phyloP scores from a whole-genome alignment of 2,797 vertebrate genomes.

The Brachyrhaphis roseni region DNA sequence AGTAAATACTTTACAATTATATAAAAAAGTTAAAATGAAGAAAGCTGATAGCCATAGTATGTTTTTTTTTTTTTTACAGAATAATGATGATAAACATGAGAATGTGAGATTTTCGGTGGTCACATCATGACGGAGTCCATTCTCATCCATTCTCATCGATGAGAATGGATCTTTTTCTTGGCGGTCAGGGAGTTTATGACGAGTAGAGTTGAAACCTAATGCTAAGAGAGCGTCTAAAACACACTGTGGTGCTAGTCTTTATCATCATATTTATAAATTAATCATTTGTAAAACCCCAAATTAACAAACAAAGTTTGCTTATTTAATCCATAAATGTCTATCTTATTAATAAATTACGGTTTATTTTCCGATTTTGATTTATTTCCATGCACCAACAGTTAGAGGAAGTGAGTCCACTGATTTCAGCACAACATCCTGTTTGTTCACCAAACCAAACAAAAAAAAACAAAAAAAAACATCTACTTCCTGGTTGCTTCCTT shows the following conservation, averaged over 20 bases:
- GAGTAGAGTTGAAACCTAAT: not conserved
- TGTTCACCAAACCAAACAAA: not conserved
- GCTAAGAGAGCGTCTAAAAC: not conserved
- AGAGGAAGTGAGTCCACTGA: conserved; percentile 50
- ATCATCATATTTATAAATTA: not conserved
- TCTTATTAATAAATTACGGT: not conserved
- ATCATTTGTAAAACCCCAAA: not conserved
- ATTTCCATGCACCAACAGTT: conserved; percentile 16
- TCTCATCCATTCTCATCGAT: no score
- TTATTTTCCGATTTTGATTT: conserved; percentile 5
- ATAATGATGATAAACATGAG: not conserved
- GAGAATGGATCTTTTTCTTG: conserved; percentile 19
- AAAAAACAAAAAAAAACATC: not conserved
- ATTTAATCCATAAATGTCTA: not conserved
- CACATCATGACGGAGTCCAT: not conserved
- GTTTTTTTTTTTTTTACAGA: not conserved
- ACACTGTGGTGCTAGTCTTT: no score
- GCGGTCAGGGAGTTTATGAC: conserved; percentile 25
- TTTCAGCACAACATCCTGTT: conserved; percentile 58
- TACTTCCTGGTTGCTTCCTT: conserved; percentile 47
- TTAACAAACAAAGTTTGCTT: not conserved
- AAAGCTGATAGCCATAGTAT: not conserved
- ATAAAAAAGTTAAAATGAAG: not conserved
- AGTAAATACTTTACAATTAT: not conserved
- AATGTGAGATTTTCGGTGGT: not conserved